Evolutionary conservation across 2,797 vertebrate species (phyloP), one percentile per base, ranked within the genome.

Genomic region (Limosa lapponica): DNA sequence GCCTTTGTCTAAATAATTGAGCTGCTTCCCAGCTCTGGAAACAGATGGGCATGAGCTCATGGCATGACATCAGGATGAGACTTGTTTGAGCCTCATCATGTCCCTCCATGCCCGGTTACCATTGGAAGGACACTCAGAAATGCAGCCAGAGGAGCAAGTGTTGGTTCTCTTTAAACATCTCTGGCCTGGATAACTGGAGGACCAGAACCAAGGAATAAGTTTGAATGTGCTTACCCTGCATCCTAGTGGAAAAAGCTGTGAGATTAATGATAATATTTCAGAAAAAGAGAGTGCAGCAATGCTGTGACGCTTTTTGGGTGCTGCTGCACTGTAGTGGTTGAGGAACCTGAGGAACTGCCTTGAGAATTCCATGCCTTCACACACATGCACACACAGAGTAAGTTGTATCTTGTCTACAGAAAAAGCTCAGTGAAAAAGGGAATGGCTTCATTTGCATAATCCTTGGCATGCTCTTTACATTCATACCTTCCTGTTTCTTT

Each of bases 61-160:
- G 37, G 8, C 4, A 1, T 28, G 27, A 25, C 8, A 44, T 39
- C 5, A 24, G 41, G 37, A 12, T 57, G 59, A 54, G n/a, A 36
- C 44, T 52, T 73, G 7, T 37, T 15, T 2, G 13, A 54, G 32
- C 11, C 32, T 65, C 30, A 5, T 41, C 0, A 0, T 54, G 34
- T 62, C 32, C 34, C 13, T 73, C 37, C 8, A 2, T 44, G 43
- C n/a, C 39, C 43, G 20, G 20, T 81, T 84, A 32, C 43, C 6
- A 1, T 13, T 70, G 52, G 61, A 55, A 55, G 48, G n/a, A 67
- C 15, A 59, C 36, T 9, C n/a, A 39, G n/a, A 77, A 43, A 30
- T 19, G 13, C 41, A 75, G 71, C 36, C 52, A 52, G 52, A 86
- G 65, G 30, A 62, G 24, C 28, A 62, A 55, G 11, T 4, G 1